Base-by-base conservation (phyloP, 2,888 invertebrate species). In the Athrips mouffetella region DNA sequence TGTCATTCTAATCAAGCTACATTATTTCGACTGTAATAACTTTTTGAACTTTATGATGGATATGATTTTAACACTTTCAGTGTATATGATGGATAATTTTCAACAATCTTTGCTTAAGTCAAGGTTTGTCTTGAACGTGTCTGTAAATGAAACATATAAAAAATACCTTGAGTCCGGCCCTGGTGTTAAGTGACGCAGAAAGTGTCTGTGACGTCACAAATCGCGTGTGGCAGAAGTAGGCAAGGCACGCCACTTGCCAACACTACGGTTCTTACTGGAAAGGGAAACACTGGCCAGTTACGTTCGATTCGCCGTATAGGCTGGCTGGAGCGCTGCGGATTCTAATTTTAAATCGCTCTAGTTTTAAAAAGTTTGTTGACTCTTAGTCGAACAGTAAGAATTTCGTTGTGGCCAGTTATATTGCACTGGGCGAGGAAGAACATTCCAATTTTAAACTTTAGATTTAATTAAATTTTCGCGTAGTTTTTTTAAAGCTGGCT, bases 121-220 rank as follows among this genome's bases (percentile, higher is more conserved):
- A 37, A 10, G 16, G 35, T n/a, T n/a, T n/a, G 33, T n/a, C 7
- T 27, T n/a, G n/a, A 27, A 27, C n/a, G 27, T 33, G 11, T 33
- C 33, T 10, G 16, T 25, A 40, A 40, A 40, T 13, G 15, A 3
- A 23, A 40, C 13, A 39, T 18, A 11, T 5, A 39, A 40, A n/a
- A 13, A 40, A 4, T 39, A n/a, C 11, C 21, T 31, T 30, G 8
- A 40, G n/a, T 18, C 39, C 21, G 20, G 8, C 30, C 39, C 20
- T 37, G 23, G n/a, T 25, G 18, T 21, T 27, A 27, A 20, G 58
- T 68, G 63, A 62, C 64, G 63, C 59, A 53, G 54, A 53, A 37
- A 50, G 52, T 48, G 52, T 57, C 29, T 27, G 62, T 68, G 70
- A 72, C 76, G 76, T 76, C 75, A 72, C 62, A 41, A 44, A 45